A percentile compares a stretch with the other conserved stretches of the same genome.
Evolutionary conservation across 1,140 invertebrate genomes (phyloP).

Genomic region (Tetraneura akinire): DNA sequence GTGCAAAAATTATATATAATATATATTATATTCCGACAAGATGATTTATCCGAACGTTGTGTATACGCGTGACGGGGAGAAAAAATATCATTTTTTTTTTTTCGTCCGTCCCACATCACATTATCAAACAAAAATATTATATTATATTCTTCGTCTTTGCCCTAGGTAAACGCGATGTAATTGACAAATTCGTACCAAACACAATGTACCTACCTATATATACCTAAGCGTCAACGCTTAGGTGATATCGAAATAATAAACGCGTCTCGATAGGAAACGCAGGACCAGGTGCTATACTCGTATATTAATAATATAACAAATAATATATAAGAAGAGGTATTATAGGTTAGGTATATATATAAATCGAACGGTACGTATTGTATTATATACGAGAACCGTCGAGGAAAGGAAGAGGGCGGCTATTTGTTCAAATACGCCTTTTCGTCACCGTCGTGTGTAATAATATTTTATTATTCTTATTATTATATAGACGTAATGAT

Average conservation of each 20-base stretch:
- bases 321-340: too few species aligned
- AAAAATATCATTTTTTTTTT: conserved; percentile 4
- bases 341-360: too few species aligned
- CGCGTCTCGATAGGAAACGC: conserved; percentile 10
- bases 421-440: background rate
- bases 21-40: background rate
- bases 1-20: conserved; percentile 11
- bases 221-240: background rate
- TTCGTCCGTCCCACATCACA: background rate
- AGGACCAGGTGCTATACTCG: conserved; percentile 28
- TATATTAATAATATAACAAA: too few species aligned
- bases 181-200: conserved; percentile 28
- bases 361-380: background rate
- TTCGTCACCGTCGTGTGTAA: conserved; percentile 22
- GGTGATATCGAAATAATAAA: conserved; percentile 1
- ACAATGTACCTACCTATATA: background rate
- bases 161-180: conserved; percentile 5
- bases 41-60: conserved; percentile 27
- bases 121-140: too few species aligned
- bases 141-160: background rate
- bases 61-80: too few species aligned
- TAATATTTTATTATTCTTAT: background rate
- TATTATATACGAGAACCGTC: too few species aligned
- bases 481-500: conserved; percentile 18
- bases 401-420: conserved; percentile 13